These are phyloP conservation scores for Cantharis nigra DNA, from an alignment of 2,888 invertebrate species.

Conservation along the genomic window DNA sequence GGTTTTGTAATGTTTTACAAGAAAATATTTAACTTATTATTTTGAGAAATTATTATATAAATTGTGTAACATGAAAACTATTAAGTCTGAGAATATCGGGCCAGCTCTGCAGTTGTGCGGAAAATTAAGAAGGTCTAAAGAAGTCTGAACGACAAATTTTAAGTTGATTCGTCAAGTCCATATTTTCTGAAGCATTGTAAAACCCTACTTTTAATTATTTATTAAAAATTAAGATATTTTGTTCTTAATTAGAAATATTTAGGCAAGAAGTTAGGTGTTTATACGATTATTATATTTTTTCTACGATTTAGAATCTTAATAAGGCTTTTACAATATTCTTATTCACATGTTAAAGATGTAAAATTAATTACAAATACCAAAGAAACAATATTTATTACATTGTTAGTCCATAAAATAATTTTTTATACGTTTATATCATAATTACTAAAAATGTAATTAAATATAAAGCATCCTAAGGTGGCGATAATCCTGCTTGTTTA, in stretches of 20 bases:
- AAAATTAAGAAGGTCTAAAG: no score
- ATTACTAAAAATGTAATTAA: not conserved
- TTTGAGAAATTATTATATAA: no score
- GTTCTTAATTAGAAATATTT: not conserved
- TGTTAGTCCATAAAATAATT: not conserved
- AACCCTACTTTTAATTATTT: no score
- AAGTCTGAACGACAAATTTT: no score
- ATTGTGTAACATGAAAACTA: no score
- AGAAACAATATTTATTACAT: not conserved
- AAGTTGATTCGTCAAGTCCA: no score
- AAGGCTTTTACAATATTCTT: not conserved
- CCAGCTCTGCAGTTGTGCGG: no score
- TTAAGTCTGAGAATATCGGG: no score
- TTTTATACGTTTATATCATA: not conserved
- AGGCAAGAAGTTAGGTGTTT: not conserved
- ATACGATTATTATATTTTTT: not conserved
- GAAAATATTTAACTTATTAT: no score
- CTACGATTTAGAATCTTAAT: not conserved
- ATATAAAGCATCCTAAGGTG: not conserved
- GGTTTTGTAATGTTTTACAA: no score
- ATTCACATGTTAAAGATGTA: not conserved
- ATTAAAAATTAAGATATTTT: not conserved
- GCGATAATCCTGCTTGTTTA: no score
- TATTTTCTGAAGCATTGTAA: no score
- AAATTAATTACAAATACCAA: not conserved